phyloP scores from a whole-genome alignment of 1,140 invertebrate genomes.

The Musca domestica region DNA sequence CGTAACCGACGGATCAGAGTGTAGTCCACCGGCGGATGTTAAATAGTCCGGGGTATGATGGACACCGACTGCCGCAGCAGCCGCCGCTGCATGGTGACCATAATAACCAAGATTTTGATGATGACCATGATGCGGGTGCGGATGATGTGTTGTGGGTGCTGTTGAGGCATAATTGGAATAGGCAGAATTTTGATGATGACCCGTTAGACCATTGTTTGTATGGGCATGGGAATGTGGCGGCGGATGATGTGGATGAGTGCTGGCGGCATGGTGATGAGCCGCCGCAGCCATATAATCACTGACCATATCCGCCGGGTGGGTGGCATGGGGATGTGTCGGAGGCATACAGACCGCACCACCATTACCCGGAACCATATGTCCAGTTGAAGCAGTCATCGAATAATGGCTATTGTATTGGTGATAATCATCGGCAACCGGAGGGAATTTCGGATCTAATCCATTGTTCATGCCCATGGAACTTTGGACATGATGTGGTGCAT shows the following conservation, averaged over 20 bases:
- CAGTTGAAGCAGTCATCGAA: slow-evolving; percentile 49
- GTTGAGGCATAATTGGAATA: slow-evolving; percentile 49
- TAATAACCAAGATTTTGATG: slow-evolving; percentile 50
- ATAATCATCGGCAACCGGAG: slow-evolving; percentile 52
- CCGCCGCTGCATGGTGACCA: slow-evolving; percentile 38
- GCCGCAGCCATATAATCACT: slow-evolving; percentile 50
- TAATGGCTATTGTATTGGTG: slow-evolving; percentile 53
- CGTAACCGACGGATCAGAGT: slow-evolving; percentile 31
- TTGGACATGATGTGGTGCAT: slow-evolving; percentile 56
- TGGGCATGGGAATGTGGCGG: slow-evolving; percentile 53
- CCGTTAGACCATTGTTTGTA: slow-evolving; percentile 46
- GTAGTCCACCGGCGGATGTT: slow-evolving; percentile 43
- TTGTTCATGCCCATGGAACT: slow-evolving; percentile 52
- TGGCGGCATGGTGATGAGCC: slow-evolving; percentile 46
- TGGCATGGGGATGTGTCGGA: slow-evolving; percentile 47
- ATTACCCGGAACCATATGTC: slow-evolving; percentile 39
- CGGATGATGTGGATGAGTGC: slow-evolving; percentile 37
- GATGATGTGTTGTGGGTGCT: slow-evolving; percentile 48
- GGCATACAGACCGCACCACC: slow-evolving; percentile 30
- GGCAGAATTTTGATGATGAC: slow-evolving; percentile 48
- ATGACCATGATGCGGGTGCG: slow-evolving; percentile 31
- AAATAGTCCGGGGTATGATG: slow-evolving; percentile 45
- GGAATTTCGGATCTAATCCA: slow-evolving; percentile 51
- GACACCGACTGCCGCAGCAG: slow-evolving; percentile 32
- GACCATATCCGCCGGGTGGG: slow-evolving; percentile 51